These are phyloP conservation scores for Gadus chalcogrammus DNA, from an alignment of 2,113 vertebrate genomes.

Conservation along the genomic window DNA sequence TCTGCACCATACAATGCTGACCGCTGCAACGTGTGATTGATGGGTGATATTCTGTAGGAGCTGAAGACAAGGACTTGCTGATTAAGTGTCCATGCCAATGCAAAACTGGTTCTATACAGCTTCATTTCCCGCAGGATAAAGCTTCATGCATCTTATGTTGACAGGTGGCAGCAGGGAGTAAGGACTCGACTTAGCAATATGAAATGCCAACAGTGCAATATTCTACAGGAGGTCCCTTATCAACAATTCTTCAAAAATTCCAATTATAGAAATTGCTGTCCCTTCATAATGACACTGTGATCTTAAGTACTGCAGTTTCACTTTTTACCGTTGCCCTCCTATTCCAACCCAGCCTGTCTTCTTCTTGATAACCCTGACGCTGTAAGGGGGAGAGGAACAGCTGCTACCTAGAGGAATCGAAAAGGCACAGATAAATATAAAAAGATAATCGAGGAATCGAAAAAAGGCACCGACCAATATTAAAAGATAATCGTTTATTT, in stretches of 20 bases:
- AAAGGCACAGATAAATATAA: slow-evolving; percentile 46
- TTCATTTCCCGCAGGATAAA: slow-evolving; percentile 36
- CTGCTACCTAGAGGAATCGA: slow-evolving; percentile 1
- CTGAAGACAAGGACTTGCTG: slow-evolving; percentile 20
- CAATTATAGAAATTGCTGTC: too few relatives aligned
- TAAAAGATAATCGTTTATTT: slow-evolving; percentile 74
- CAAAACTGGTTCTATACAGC: slow-evolving; percentile 13
- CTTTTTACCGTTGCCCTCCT: too few relatives aligned
- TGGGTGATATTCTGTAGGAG: slow-evolving; percentile 31
- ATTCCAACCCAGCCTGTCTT: too few relatives aligned
- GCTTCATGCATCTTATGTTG: slow-evolving; percentile 34
- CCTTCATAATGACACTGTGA: too few relatives aligned
- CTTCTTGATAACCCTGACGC: not conserved
- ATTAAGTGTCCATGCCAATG: too few relatives aligned
- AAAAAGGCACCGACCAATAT: slow-evolving; percentile 15
- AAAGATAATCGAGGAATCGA: slow-evolving; percentile 57
- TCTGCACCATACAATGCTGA: slow-evolving; percentile 29
- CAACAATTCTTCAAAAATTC: too few relatives aligned
- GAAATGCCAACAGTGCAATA: too few relatives aligned
- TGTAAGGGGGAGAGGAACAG: not conserved
- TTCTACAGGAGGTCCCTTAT: too few relatives aligned
- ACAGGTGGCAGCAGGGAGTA: not conserved
- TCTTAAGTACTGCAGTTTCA: too few relatives aligned
- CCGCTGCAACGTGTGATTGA: slow-evolving; percentile 48
- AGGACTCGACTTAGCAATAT: not conserved